These are phyloP conservation scores for Empidonax alnorum DNA, from an alignment of 2,113 vertebrate genomes.

Conservation along the genomic window DNA sequence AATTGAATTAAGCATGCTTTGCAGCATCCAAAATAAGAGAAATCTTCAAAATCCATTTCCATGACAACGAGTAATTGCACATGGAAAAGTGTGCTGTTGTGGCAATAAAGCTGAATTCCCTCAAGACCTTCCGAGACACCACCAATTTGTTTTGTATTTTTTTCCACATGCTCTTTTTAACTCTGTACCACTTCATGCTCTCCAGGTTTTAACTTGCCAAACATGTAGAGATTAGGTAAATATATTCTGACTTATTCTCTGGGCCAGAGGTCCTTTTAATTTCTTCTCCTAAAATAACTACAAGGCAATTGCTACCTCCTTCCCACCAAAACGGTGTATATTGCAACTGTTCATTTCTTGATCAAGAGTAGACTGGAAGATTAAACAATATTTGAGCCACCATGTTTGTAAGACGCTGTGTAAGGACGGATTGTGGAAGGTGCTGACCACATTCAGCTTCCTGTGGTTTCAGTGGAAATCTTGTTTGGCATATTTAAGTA, in stretches of 20 bases:
- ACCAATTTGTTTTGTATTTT: conserved; percentile 67
- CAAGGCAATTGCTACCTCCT: not conserved
- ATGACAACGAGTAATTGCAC: conserved; percentile 65
- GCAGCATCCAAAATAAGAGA: conserved; percentile 20
- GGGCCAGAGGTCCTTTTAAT: conserved; percentile 20
- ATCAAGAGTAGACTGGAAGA: not conserved
- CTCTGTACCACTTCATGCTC: conserved; percentile 52
- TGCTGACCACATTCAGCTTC: not conserved
- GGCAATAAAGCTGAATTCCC: conserved; percentile 58
- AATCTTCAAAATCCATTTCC: conserved; percentile 69
- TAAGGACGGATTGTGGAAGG: not conserved
- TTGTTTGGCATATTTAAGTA: not conserved
- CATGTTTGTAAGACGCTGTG: not conserved
- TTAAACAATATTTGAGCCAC: not conserved
- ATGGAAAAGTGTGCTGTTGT: conserved; percentile 2
- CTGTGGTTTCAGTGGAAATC: not conserved
- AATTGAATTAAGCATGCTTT: conserved; percentile 25
- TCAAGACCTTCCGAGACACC: conserved; percentile 50
- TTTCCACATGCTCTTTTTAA: conserved; percentile 58
- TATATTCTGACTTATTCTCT: not conserved
- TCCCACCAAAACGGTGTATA: not conserved
- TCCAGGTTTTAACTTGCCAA: conserved; percentile 49
- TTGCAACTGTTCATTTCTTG: not conserved
- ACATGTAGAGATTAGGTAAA: conserved; percentile 16
- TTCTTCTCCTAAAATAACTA: not conserved